Percentiles rank a stretch among this genome's conserved stretches.
Conservation (phyloP, 2,888 invertebrate genomes). For the Neoascia interrupta region DNA sequence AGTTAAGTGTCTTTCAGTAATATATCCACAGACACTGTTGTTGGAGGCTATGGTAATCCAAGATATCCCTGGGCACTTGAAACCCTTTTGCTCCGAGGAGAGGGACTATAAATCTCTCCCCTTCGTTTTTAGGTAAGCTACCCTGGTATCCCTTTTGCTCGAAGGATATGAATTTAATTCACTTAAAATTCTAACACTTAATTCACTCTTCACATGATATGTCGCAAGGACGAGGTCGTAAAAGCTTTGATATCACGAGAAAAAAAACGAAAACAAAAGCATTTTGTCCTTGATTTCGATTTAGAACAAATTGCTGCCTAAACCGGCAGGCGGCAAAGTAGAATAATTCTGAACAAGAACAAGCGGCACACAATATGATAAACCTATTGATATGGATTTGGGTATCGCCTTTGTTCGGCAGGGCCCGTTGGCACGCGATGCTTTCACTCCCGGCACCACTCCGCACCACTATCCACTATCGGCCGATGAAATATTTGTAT, state of each 20-base stretch:
- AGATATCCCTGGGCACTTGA: constrained; percentile 15
- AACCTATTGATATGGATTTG: constrained; percentile 52
- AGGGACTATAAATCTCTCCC: not conserved
- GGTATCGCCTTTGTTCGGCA: constrained; percentile 15
- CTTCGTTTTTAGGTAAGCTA: constrained; percentile 11
- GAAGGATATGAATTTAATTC: constrained; percentile 53
- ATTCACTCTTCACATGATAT: constrained; percentile 45
- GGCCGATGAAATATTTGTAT: constrained; percentile 42
- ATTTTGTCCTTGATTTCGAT: constrained; percentile 62
- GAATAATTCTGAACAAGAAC: not conserved
- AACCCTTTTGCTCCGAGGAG: not conserved
- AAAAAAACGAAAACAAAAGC: not conserved
- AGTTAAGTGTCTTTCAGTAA: constrained; percentile 15
- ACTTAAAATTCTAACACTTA: constrained; percentile 59
- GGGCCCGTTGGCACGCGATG: constrained; percentile 59
- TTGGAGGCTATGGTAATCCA: constrained; percentile 30
- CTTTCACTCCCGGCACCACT: constrained; percentile 2
- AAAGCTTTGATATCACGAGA: constrained; percentile 14
- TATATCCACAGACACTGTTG: constrained; percentile 21
- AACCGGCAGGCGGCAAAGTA: not conserved
- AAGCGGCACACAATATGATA: constrained; percentile 20
- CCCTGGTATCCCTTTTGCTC: constrained; percentile 6
- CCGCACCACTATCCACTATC: constrained; percentile 18
- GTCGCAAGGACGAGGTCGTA: constrained; percentile 28
- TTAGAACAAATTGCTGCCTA: constrained; percentile 36